Base-by-base conservation (phyloP, 2,113 vertebrate genomes). In the Alexandromys fortis region DNA sequence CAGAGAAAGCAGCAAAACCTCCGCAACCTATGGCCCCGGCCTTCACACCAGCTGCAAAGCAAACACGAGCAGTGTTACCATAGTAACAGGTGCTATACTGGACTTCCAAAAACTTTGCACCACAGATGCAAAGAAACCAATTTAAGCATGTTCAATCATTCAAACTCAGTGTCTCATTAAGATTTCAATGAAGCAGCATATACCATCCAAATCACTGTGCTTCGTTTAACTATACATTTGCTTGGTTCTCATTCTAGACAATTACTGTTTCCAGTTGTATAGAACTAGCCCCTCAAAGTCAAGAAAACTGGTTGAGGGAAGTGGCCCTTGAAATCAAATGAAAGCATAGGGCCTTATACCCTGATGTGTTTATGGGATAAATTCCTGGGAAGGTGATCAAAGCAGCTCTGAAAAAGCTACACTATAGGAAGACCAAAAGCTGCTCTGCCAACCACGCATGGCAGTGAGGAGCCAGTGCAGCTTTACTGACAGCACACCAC, bases 1-100 rank as follows among this genome's bases (percentile, higher is more conserved):
- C 99, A 0, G 99, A 99, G 97, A 99, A 99, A 0, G 99, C 99
- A 11, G 99, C 99, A 61, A 99, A 99, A 30, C 99, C 99, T 73
- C 99, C 99, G 78, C 99, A 99, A 92, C 99, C 99, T 7, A 99
- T 98, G 81, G 98, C 98, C 2, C 99, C 99, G 0, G 99, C 99
- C 98, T 99, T 99, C 70, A 99, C 76, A 5, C 99, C 99, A 94
- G 99, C 99, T 99, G 98, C 91, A 98, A 97, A 11, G 81, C 52
- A 98, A 97, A 79, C 49, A 92, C 35, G 28, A 75, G 42, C 11
- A 49, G 35, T 10, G 21, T 82, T 52, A 94, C 79, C 19, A n/a
- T 9, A n/a, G 49, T 68, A 65, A 90, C 83, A 86, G 11, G 79
- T 3, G 77, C 49, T 7, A 21, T 3, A 10, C 14, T 61, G 49